Conservation (phyloP, 2,113 vertebrate species). For the Eleginops maclovinus region DNA sequence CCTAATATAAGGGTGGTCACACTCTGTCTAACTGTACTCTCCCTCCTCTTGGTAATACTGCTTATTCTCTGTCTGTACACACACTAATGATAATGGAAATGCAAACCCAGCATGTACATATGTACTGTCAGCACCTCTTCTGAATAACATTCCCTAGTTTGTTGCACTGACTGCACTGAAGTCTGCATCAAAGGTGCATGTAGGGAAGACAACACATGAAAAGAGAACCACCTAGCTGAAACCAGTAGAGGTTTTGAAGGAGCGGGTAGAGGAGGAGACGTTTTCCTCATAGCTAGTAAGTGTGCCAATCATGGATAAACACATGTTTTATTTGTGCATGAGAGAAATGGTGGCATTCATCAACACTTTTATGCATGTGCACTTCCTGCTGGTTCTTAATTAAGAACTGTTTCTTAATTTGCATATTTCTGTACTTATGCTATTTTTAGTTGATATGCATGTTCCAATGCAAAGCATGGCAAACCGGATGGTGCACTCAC, state of each 20-base stretch:
- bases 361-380: no score
- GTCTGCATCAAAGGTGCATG: background rate
- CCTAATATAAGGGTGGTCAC: constrained; percentile 42
- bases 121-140: constrained; percentile 12
- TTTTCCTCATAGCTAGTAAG: no score
- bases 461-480: no score
- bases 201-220: background rate
- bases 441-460: no score
- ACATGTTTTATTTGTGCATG: no score
- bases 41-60: constrained; percentile 39
- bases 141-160: constrained; percentile 25
- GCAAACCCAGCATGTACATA: constrained; percentile 7
- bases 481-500: no score
- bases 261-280: background rate
- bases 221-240: background rate
- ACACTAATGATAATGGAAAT: constrained; percentile 36
- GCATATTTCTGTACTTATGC: no score
- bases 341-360: no score
- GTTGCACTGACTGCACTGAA: background rate
- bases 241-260: background rate
- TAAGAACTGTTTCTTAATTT: no score
- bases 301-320: background rate
- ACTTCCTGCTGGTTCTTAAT: no score
- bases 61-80: constrained; percentile 48
- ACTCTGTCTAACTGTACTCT: constrained; percentile 26